Conservation (phyloP, 2,888 invertebrate species). For the Eucriotettix oculatus region DNA sequence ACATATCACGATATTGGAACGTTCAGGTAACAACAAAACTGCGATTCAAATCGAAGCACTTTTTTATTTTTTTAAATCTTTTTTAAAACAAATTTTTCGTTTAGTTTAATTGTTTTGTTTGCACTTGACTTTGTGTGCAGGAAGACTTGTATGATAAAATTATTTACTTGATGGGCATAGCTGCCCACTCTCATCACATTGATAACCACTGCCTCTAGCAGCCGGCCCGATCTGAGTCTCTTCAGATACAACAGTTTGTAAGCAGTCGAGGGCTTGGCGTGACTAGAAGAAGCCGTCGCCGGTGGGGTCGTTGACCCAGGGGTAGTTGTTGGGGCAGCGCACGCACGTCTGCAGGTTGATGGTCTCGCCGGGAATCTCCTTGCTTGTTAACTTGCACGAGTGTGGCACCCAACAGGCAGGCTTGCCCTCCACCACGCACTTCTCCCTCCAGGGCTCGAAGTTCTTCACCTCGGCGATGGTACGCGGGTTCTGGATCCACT, state of each 20-base stretch:
- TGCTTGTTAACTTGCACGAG: constrained; percentile 78
- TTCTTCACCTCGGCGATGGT: constrained; percentile 71
- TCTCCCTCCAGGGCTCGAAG: constrained; percentile 90
- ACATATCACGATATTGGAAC: not conserved
- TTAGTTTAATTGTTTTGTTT: not conserved
- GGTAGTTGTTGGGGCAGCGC: constrained; percentile 86
- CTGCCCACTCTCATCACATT: too few relatives aligned
- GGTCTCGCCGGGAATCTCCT: constrained; percentile 87
- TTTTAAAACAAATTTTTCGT: not conserved
- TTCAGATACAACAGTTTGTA: too few relatives aligned
- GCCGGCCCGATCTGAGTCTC: too few relatives aligned
- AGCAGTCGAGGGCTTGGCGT: not conserved
- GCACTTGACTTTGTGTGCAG: not conserved
- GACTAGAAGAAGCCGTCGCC: constrained; percentile 76
- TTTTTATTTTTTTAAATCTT: not conserved
- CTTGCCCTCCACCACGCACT: constrained; percentile 71
- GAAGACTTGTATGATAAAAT: too few relatives aligned
- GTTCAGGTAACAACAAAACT: constrained; percentile 1
- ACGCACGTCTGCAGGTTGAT: constrained; percentile 86
- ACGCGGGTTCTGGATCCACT: constrained; percentile 87
- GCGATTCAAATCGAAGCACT: not conserved
- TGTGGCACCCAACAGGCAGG: constrained; percentile 79
- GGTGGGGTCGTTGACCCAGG: constrained; percentile 85
- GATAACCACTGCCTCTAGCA: too few relatives aligned
- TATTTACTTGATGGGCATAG: too few relatives aligned